Percentiles rank a stretch among this genome's conserved stretches.
These are phyloP conservation scores for Myodes glareolus DNA, from an alignment of 2,113 vertebrate genomes.

Conservation along the genomic window DNA sequence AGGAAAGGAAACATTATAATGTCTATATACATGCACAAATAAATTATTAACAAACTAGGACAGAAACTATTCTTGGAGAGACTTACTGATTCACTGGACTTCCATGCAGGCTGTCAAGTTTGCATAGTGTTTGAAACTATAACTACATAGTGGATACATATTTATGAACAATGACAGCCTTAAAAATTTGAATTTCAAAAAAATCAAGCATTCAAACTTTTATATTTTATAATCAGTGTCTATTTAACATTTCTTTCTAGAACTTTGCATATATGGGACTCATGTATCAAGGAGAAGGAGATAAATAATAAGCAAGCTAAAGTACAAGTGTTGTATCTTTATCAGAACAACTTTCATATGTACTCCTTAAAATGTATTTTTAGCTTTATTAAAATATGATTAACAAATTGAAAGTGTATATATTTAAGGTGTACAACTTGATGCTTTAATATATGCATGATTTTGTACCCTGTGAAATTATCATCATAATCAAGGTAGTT, in stretches of 20 bases:
- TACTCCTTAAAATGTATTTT: background rate
- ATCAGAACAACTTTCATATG: background rate
- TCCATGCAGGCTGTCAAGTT: constrained; percentile 4
- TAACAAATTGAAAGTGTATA: background rate
- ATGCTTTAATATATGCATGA: background rate
- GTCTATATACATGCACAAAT: no score
- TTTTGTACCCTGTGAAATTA: background rate
- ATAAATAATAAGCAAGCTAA: background rate
- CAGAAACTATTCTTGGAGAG: background rate
- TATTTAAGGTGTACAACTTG: background rate
- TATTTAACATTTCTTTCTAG: background rate
- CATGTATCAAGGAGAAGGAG: background rate
- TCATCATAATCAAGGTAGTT: background rate
- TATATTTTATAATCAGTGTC: constrained; percentile 22
- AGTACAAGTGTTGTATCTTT: background rate
- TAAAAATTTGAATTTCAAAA: constrained; percentile 6
- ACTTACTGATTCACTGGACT: constrained; percentile 7
- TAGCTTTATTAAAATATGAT: background rate
- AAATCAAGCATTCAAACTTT: constrained; percentile 5
- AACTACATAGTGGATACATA: background rate
- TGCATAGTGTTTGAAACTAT: background rate
- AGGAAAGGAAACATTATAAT: no score
- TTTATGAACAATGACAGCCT: constrained; percentile 28
- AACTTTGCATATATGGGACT: background rate
- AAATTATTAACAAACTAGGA: no score